Percentiles rank a stretch among this genome's conserved stretches.
Conservation (phyloP, 2,888 invertebrate genomes). For the Erannis defoliaria region DNA sequence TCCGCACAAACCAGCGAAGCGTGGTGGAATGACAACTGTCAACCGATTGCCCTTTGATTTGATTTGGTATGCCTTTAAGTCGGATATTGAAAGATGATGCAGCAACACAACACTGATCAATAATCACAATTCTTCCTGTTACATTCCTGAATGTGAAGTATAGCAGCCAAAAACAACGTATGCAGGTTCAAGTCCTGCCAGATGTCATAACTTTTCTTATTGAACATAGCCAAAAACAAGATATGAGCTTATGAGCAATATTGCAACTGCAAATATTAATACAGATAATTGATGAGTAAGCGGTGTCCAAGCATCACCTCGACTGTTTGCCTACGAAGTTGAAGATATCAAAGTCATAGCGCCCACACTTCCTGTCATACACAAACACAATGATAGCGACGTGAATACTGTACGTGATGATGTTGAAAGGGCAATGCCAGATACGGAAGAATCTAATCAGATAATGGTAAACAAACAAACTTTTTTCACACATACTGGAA, state of each 20-base stretch:
- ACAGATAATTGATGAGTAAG: constrained; percentile 19
- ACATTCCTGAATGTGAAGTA: background rate
- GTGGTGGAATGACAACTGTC: too few species aligned
- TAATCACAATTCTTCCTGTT: too few species aligned
- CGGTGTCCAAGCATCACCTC: constrained; percentile 13
- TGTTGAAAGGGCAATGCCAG: constrained; percentile 79
- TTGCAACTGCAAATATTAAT: constrained; percentile 11
- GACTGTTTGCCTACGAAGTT: constrained; percentile 18
- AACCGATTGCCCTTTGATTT: too few species aligned
- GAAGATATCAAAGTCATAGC: constrained; percentile 36
- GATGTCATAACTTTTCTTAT: too few species aligned
- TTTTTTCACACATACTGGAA: constrained; percentile 17
- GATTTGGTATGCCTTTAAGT: too few species aligned
- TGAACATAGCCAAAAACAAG: background rate
- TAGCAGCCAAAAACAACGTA: background rate
- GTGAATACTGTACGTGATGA: constrained; percentile 55
- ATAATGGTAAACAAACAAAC: constrained; percentile 45
- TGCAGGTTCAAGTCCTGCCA: too few species aligned
- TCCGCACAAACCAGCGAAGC: too few species aligned
- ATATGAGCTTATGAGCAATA: background rate
- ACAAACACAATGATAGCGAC: constrained; percentile 64
- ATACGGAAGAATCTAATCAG: constrained; percentile 71
- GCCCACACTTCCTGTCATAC: constrained; percentile 68
- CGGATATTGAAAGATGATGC: too few species aligned
- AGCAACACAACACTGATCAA: too few species aligned